Evolutionary conservation across 2,888 invertebrate species (phyloP).

Genomic region (Taenaris catops): DNA sequence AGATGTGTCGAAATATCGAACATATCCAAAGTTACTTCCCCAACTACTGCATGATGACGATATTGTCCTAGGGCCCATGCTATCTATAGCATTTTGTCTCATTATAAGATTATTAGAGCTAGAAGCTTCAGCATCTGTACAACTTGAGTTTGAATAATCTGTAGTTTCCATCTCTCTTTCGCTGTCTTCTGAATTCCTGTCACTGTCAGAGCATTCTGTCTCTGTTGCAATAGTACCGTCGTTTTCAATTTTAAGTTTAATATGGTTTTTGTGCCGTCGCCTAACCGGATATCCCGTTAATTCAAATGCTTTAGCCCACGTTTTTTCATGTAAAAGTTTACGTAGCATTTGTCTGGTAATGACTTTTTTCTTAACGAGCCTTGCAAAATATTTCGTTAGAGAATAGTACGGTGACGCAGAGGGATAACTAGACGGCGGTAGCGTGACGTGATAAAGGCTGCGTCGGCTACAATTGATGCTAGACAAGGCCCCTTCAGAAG

Average conservation of each 20-base stretch:
- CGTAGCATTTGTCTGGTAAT: constrained; percentile 86
- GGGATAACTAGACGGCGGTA: constrained; percentile 87
- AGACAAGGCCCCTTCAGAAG: constrained; percentile 76
- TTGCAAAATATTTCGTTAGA: constrained; percentile 87
- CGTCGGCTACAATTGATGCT: constrained; percentile 74
- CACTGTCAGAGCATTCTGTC: constrained; percentile 61
- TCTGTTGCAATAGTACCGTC: constrained; percentile 66
- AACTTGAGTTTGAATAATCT: constrained; percentile 57
- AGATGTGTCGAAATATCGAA: constrained; percentile 81
- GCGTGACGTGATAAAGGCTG: constrained; percentile 79
- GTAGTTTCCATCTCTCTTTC: constrained; percentile 65
- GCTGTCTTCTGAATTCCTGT: constrained; percentile 40
- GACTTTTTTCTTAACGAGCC: constrained; percentile 85
- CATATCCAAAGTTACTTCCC: constrained; percentile 83
- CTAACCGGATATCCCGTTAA: constrained; percentile 63
- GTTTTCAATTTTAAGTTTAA: constrained; percentile 58
- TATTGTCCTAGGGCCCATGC: constrained; percentile 57
- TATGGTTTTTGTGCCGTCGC: constrained; percentile 65
- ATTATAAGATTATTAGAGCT: constrained; percentile 46
- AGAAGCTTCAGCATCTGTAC: constrained; percentile 48
- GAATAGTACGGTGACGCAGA: constrained; percentile 88
- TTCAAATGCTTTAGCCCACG: constrained; percentile 72
- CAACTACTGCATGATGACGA: constrained; percentile 76
- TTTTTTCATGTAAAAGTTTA: constrained; percentile 83
- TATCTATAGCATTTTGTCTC: constrained; percentile 81